Evolutionary conservation across 2,888 invertebrate species (phyloP).

Genomic region (Latrodectus hesperus): DNA sequence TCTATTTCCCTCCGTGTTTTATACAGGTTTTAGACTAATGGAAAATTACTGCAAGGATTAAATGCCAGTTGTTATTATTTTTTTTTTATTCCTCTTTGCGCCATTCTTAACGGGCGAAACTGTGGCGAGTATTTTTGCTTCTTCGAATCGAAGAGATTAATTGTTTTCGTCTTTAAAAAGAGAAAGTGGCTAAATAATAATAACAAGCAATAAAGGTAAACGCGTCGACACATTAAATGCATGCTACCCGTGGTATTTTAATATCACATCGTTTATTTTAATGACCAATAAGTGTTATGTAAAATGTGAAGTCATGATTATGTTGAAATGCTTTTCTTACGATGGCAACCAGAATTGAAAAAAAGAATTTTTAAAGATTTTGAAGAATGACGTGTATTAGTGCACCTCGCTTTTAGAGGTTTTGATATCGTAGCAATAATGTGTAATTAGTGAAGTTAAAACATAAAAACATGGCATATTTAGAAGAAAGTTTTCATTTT

Average conservation of each 20-base stretch:
- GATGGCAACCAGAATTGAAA: too few species aligned
- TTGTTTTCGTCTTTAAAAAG: slow-evolving; percentile 42
- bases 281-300: slow-evolving; percentile 64
- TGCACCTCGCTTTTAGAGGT: too few species aligned
- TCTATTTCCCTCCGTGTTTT: too few species aligned
- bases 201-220: slow-evolving; percentile 59
- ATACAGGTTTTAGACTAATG: slow-evolving; percentile 34
- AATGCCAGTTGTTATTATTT: slow-evolving; percentile 37
- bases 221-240: slow-evolving; percentile 45
- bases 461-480: too few species aligned
- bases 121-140: slow-evolving; percentile 10
- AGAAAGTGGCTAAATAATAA: slow-evolving; percentile 56
- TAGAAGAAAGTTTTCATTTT: too few species aligned
- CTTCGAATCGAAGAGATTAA: slow-evolving; percentile 60
- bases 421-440: too few species aligned
- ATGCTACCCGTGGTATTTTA: slow-evolving; percentile 54
- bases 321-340: too few species aligned
- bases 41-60: slow-evolving; percentile 45
- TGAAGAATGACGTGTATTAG: too few species aligned
- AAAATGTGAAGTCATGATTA: slow-evolving; percentile 23
- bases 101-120: slow-evolving; percentile 25
- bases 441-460: too few species aligned
- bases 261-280: slow-evolving; percentile 65
- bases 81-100: background rate
- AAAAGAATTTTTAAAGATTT: too few species aligned